Percentiles rank a stretch among this genome's conserved stretches.
Conservation (phyloP, 2,797 vertebrate species). For the Caiman crocodilus region DNA sequence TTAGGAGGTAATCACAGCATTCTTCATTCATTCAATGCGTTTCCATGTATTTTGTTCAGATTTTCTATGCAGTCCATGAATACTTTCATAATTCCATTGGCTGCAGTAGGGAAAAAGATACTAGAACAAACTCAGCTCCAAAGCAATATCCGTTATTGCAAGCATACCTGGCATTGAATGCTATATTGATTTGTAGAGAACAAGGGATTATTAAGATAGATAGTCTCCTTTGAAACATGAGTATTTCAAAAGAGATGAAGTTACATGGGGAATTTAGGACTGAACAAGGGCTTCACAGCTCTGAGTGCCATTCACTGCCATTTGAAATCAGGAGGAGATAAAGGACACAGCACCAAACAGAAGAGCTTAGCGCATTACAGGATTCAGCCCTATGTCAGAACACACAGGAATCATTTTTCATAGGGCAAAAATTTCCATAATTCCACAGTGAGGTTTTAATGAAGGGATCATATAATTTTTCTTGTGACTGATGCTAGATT, state of each 20-base stretch:
- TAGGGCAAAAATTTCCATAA: background rate
- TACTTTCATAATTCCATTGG: background rate
- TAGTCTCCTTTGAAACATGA: background rate
- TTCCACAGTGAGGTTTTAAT: background rate
- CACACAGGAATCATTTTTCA: rapidly evolving
- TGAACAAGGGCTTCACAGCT: background rate
- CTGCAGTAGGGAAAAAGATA: background rate
- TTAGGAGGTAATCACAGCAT: background rate
- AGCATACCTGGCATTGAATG: background rate
- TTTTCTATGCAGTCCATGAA: background rate
- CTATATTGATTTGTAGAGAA: background rate
- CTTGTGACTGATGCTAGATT: background rate
- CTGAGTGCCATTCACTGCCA: background rate
- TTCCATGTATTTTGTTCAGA: background rate
- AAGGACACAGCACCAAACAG: background rate
- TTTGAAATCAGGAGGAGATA: background rate
- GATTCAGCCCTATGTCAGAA: background rate
- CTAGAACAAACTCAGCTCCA: background rate
- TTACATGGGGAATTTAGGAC: background rate
- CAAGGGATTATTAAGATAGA: background rate
- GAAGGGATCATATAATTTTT: background rate
- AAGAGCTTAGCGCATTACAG: background rate
- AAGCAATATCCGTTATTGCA: background rate
- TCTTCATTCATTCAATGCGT: background rate
- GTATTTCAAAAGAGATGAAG: background rate